Percentiles rank a stretch among this genome's conserved stretches.
These are phyloP conservation scores for Polymixis lichenea DNA, from an alignment of 2,888 invertebrate genomes.

Conservation along the genomic window DNA sequence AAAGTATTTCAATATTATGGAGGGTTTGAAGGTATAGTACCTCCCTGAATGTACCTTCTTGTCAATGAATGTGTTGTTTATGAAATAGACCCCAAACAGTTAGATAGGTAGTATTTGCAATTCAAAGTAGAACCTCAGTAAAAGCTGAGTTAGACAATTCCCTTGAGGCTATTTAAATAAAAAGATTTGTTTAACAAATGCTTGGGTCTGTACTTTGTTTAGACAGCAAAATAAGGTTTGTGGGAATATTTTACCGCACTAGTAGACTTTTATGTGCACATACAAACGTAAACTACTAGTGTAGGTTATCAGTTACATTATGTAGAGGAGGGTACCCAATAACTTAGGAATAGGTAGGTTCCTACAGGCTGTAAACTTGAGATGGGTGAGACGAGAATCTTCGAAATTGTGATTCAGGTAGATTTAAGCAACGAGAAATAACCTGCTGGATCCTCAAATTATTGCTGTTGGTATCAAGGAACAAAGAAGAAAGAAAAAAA, in stretches of 20 bases:
- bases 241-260: constrained; percentile 8
- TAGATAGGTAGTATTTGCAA: constrained; percentile 24
- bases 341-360: constrained; percentile 21
- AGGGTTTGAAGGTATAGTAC: constrained; percentile 10
- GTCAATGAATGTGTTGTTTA: constrained; percentile 58
- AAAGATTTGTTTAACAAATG: constrained; percentile 22
- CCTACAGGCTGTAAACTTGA: constrained; percentile 18
- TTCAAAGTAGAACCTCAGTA: constrained; percentile 16
- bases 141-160: constrained; percentile 6
- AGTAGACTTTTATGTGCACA: not conserved
- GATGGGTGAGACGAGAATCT: constrained; percentile 23
- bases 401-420: constrained; percentile 9
- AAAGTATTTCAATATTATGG: constrained; percentile 35
- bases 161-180: constrained; percentile 26
- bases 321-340: constrained; percentile 27
- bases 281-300: not conserved
- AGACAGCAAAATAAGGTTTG: constrained; percentile 3
- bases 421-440: constrained; percentile 4
- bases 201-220: not conserved
- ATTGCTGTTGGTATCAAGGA: not conserved
- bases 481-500: too few species aligned
- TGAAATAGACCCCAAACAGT: constrained; percentile 29
- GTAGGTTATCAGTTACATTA: constrained; percentile 5
- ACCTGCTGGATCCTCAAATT: not conserved
- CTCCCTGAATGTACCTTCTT: constrained; percentile 26